These are phyloP conservation scores for Bombylius discolor DNA, from an alignment of 2,888 invertebrate genomes.

Conservation along the genomic window DNA sequence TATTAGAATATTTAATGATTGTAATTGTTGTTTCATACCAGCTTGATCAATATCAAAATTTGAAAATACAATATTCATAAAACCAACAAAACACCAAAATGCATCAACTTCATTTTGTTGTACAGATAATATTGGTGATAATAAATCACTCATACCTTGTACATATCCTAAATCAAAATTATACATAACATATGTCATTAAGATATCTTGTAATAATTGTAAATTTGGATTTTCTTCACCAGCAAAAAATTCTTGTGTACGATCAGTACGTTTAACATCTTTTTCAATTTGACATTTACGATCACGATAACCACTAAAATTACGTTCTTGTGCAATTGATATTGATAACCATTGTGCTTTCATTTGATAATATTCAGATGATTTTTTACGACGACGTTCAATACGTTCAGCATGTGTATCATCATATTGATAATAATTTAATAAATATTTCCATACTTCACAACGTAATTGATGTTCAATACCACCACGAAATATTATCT, in stretches of 20 bases:
- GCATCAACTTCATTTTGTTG: slow-evolving; percentile 89
- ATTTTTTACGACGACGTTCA: slow-evolving; percentile 54
- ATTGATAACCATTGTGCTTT: slow-evolving; percentile 94
- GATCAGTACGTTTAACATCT: slow-evolving; percentile 91
- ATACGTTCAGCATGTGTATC: slow-evolving; percentile 60
- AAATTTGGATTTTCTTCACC: slow-evolving; percentile 88
- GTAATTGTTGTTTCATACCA: slow-evolving; percentile 87
- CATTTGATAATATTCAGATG: slow-evolving; percentile 85
- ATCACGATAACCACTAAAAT: slow-evolving; percentile 79
- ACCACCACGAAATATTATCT: slow-evolving; percentile 86
- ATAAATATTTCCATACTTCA: slow-evolving; percentile 89
- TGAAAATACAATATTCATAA: slow-evolving; percentile 82
- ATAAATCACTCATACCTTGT: slow-evolving; percentile 94
- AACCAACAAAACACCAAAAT: slow-evolving; percentile 98
- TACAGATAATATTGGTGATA: slow-evolving; percentile 82
- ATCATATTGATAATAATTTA: slow-evolving; percentile 79
- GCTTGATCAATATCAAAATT: slow-evolving; percentile 97
- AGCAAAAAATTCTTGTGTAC: slow-evolving; percentile 80
- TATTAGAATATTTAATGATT: slow-evolving; percentile 69
- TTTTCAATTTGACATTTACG: slow-evolving; percentile 91
- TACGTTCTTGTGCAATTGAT: slow-evolving; percentile 69
- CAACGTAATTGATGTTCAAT: slow-evolving; percentile 59
- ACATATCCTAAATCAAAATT: slow-evolving; percentile 95
- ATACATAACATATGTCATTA: slow-evolving; percentile 98
- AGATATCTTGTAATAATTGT: slow-evolving; percentile 69